A percentile compares a stretch with the other conserved stretches of the same genome.
These are phyloP conservation scores for Drosophila arizonae DNA, from an alignment of 1,140 invertebrate genomes.

Conservation along the genomic window DNA sequence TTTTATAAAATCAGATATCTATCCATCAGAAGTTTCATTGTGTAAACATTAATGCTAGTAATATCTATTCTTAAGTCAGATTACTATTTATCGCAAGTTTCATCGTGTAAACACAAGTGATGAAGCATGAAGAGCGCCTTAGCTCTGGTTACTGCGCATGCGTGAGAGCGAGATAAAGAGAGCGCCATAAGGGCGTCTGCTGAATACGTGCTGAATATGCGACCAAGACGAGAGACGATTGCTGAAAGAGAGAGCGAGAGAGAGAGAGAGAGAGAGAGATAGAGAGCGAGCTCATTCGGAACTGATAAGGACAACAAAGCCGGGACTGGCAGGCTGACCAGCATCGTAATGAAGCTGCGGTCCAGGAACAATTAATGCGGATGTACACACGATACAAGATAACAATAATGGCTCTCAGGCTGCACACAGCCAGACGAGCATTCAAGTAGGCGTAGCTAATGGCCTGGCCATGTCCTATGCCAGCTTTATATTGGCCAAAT, in stretches of 20 bases:
- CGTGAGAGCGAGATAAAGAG: background rate
- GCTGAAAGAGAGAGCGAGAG: constrained; percentile 4
- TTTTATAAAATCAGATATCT: too few relatives aligned
- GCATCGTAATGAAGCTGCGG: constrained; percentile 49
- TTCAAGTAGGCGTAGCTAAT: constrained; percentile 49
- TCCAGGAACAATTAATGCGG: constrained; percentile 56
- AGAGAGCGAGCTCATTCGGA: constrained; percentile 3
- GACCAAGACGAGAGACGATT: constrained; percentile 15
- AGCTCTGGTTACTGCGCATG: constrained; percentile 17
- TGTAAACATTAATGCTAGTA: too few relatives aligned
- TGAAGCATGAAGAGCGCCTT: background rate
- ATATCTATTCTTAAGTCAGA: background rate
- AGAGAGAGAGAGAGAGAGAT: constrained; percentile 11
- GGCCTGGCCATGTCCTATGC: constrained; percentile 16
- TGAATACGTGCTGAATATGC: constrained; percentile 50
- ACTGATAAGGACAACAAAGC: constrained; percentile 25
- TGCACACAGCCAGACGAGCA: constrained; percentile 8
- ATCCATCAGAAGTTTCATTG: too few relatives aligned
- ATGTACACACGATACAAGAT: constrained; percentile 32
- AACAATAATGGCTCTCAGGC: constrained; percentile 33
- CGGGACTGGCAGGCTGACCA: constrained; percentile 8
- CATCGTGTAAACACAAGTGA: too few relatives aligned
- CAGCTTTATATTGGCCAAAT: background rate
- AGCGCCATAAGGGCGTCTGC: constrained; percentile 30
- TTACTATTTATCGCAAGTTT: background rate